Evolutionary conservation across 1,140 invertebrate genomes (phyloP).

Genomic region (Drosophila lowei): DNA sequence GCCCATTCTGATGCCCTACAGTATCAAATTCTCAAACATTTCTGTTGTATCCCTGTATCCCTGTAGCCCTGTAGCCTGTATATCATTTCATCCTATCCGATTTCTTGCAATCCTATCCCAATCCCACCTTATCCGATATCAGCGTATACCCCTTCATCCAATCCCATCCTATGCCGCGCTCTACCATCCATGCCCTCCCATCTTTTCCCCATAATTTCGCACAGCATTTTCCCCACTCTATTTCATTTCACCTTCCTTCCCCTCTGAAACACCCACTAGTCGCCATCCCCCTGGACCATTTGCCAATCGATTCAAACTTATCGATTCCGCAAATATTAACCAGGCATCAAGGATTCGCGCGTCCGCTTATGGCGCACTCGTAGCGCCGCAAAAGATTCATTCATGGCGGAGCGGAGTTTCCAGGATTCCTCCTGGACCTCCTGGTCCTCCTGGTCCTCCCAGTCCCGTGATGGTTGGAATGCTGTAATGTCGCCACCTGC

Average conservation of each 20-base stretch:
- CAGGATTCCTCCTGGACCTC: neutral
- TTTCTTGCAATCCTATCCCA: neutral
- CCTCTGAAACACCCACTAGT: neutral
- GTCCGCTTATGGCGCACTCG: constrained; percentile 16
- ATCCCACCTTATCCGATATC: constrained; percentile 3
- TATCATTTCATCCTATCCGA: too few relatives aligned
- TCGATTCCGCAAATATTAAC: constrained; percentile 55
- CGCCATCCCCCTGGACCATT: constrained; percentile 8
- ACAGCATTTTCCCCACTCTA: constrained; percentile 2
- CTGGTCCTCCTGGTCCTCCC: too few relatives aligned
- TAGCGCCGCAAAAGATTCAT: constrained; percentile 10
- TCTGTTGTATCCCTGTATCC: too few relatives aligned
- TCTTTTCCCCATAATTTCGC: neutral
- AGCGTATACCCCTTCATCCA: neutral
- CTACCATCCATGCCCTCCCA: constrained; percentile 3
- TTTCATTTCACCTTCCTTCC: neutral
- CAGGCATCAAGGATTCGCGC: constrained; percentile 41
- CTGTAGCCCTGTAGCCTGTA: too few relatives aligned
- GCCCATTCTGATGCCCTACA: too few relatives aligned
- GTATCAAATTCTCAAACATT: too few relatives aligned
- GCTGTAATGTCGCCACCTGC: constrained; percentile 38
- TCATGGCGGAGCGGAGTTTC: constrained; percentile 4
- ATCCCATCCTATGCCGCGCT: neutral
- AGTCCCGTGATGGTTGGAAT: neutral
- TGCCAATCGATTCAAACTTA: constrained; percentile 44